Conservation (phyloP, 1,140 invertebrate genomes). For the Drosophila sucinea region DNA sequence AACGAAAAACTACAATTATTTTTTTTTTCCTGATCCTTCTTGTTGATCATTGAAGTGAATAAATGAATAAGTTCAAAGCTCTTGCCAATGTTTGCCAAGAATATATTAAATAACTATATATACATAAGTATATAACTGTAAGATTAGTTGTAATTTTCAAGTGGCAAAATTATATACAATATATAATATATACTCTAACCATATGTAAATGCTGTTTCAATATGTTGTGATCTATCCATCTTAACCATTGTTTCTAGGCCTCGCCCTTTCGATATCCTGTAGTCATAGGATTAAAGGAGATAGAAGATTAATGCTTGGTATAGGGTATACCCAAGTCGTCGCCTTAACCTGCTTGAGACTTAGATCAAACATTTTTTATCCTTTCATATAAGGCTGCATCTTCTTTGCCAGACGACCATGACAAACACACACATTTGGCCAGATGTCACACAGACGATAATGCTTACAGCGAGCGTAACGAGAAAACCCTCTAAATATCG, state of each 20-base stretch:
- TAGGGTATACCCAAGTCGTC: too few relatives aligned
- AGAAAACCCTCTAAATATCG: slow-evolving; percentile 28
- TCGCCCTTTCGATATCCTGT: too few relatives aligned
- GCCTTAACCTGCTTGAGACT: too few relatives aligned
- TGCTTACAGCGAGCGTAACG: not conserved
- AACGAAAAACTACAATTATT: slow-evolving; percentile 17
- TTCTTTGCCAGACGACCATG: not conserved
- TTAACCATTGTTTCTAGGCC: not conserved
- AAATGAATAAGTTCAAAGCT: slow-evolving; percentile 33
- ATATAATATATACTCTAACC: slow-evolving; percentile 15
- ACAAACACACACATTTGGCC: slow-evolving; percentile 40
- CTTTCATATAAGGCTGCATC: too few relatives aligned
- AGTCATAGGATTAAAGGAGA: too few relatives aligned
- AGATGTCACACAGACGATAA: slow-evolving; percentile 44
- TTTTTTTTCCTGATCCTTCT: slow-evolving; percentile 17
- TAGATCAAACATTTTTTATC: too few relatives aligned
- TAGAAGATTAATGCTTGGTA: too few relatives aligned
- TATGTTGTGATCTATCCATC: not conserved
- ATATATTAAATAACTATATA: slow-evolving; percentile 20
- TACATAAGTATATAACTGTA: slow-evolving; percentile 6
- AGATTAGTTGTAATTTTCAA: slow-evolving; percentile 27
- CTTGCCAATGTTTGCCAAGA: slow-evolving; percentile 34
- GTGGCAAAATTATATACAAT: slow-evolving; percentile 41
- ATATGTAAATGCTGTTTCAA: not conserved
- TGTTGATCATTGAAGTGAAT: slow-evolving; percentile 9